Evolutionary conservation across 2,113 vertebrate genomes (phyloP).

Genomic region (Illadopsis cleaveri): DNA sequence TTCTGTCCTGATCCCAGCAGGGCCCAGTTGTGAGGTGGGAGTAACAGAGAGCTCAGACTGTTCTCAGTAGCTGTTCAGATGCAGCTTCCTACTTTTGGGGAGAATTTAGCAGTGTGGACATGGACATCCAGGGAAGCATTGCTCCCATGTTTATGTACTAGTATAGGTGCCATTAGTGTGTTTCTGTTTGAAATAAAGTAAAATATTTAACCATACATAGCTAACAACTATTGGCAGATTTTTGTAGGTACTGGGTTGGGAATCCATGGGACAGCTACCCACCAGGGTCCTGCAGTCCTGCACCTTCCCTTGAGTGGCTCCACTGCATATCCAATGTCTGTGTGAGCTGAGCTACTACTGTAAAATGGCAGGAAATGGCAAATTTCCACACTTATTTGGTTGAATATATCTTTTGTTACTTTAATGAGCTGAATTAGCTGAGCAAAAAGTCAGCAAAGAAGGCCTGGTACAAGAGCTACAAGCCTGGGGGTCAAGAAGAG

Average conservation of each 20-base stretch:
- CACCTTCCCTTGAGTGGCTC: neutral
- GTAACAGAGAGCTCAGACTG: fast-evolving
- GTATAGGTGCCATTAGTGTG: fast-evolving
- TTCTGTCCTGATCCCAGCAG: neutral
- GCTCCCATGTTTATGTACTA: neutral
- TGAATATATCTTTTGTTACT: neutral
- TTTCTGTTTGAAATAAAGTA: neutral
- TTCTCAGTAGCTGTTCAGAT: neutral
- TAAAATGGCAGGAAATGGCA: neutral
- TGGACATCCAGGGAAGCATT: neutral
- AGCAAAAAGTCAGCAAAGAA: neutral
- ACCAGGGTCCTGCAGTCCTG: neutral
- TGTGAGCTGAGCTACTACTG: neutral
- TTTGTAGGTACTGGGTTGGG: neutral
- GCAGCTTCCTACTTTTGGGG: neutral
- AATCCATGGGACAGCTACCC: neutral
- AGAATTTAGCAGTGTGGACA: neutral
- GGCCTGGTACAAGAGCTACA: neutral
- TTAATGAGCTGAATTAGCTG: neutral
- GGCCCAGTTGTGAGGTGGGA: neutral
- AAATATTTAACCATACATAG: neutral
- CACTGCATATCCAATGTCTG: fast-evolving
- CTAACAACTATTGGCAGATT: neutral
- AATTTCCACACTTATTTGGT: neutral
- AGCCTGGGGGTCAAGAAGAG: neutral